Percentiles rank a stretch among this genome's conserved stretches.
Conservation (phyloP, 2,888 invertebrate species). For the Chloroclysta siterata region DNA sequence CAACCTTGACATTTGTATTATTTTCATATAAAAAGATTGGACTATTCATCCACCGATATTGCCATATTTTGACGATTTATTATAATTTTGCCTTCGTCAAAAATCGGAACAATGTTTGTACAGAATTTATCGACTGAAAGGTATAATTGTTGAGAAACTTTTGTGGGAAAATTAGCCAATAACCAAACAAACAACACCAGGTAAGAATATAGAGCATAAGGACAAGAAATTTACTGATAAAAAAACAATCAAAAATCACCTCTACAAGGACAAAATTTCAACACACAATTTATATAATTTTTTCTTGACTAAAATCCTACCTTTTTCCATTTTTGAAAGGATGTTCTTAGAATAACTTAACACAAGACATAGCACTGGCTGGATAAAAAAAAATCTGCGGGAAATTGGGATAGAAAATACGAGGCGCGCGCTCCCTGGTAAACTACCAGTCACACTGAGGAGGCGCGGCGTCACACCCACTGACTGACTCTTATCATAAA, state of each 20-base stretch:
- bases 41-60: no score
- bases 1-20: not conserved
- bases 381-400: conserved; percentile 40
- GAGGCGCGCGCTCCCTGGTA: conserved; percentile 52
- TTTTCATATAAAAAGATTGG: not conserved
- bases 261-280: not conserved
- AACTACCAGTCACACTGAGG: conserved; percentile 54
- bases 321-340: conserved; percentile 49
- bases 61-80: no score
- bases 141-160: no score
- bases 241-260: conserved; percentile 12
- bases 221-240: conserved; percentile 14
- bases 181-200: no score
- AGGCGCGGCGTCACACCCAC: conserved; percentile 66
- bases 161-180: no score
- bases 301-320: conserved; percentile 42
- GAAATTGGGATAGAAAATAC: conserved; percentile 45
- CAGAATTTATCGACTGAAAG: no score
- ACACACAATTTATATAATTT: not conserved
- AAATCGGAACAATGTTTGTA: no score
- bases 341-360: conserved; percentile 29
- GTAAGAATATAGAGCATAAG: not conserved
- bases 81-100: no score
- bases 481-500: conserved; percentile 51
- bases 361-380: conserved; percentile 42